Evolutionary conservation across 2,797 vertebrate genomes (phyloP).

Genomic region (Centroberyx gerrardi): DNA sequence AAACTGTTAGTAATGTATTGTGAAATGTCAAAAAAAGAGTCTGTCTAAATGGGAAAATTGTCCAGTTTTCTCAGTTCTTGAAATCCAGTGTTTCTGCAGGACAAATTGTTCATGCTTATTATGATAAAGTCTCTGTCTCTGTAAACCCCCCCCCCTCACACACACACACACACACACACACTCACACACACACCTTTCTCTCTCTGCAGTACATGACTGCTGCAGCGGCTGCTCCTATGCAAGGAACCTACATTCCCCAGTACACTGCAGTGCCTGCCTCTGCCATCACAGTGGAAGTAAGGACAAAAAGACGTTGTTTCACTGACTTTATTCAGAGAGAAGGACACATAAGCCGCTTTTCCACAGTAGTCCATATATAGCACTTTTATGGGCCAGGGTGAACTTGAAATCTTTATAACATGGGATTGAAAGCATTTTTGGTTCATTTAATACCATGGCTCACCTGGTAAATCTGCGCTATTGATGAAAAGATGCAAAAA

Average conservation of each 20-base stretch:
- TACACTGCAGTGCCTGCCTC: conserved; percentile 99
- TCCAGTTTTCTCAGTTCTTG: not conserved
- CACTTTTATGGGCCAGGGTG: not conserved
- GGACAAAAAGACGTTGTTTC: conserved; percentile 57
- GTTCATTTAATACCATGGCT: too few relatives aligned
- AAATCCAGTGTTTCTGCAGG: conserved; percentile 1
- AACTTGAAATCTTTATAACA: conserved; percentile 4
- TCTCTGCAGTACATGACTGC: conserved; percentile 97
- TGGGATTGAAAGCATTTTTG: not conserved
- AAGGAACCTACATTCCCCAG: conserved; percentile 99
- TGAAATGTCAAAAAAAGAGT: not conserved
- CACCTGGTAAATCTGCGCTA: conserved; percentile 1
- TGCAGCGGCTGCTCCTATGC: conserved; percentile 98
- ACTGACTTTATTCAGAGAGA: conserved; percentile 1
- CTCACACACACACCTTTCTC: not conserved
- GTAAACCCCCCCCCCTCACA: conserved; percentile 1
- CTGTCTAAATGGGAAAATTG: not conserved
- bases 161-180: not conserved
- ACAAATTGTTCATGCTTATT: conserved; percentile 15
- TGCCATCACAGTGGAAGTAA: conserved; percentile 99
- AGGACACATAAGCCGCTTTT: not conserved
- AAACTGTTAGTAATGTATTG: not conserved
- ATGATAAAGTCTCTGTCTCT: conserved; percentile 20
- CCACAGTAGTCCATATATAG: conserved; percentile 1
- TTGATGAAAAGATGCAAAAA: not conserved